These are phyloP conservation scores for Palythoa caribaeorum DNA, from an alignment of 92 coral and sea anemone species.

Conservation along the genomic window DNA sequence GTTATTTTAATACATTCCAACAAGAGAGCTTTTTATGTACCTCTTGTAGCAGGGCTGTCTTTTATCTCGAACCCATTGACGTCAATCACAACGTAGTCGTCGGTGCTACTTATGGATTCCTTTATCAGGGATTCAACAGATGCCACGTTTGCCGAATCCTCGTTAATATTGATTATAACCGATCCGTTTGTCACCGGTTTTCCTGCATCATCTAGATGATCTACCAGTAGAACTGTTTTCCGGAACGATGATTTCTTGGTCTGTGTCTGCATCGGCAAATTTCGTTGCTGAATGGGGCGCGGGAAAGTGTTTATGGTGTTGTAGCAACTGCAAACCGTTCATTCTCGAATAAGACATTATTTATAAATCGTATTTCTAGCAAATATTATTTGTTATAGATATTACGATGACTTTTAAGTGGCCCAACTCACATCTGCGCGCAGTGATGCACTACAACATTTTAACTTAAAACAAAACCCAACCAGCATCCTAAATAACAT, in stretches of 20 bases:
- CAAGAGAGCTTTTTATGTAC: background rate
- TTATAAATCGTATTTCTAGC: background rate
- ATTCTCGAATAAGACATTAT: background rate
- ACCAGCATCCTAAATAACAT: background rate
- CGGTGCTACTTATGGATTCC: background rate
- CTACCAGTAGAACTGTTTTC: background rate
- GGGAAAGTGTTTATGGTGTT: background rate
- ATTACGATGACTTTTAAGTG: background rate
- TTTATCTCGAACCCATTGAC: background rate
- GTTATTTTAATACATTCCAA: background rate
- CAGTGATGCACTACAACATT: background rate
- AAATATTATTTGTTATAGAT: background rate
- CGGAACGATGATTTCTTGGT: background rate
- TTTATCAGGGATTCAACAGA: background rate
- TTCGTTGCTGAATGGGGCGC: background rate
- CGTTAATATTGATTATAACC: background rate
- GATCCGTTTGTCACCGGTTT: background rate
- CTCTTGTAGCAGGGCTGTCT: constrained; percentile 1
- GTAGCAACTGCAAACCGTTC: background rate
- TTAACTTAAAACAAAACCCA: background rate
- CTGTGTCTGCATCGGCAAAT: background rate
- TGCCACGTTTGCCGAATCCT: background rate
- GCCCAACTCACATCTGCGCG: background rate
- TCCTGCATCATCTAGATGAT: background rate
- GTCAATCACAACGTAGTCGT: background rate